Conservation (phyloP, 2,888 invertebrate genomes). For the Graphium colonna region DNA sequence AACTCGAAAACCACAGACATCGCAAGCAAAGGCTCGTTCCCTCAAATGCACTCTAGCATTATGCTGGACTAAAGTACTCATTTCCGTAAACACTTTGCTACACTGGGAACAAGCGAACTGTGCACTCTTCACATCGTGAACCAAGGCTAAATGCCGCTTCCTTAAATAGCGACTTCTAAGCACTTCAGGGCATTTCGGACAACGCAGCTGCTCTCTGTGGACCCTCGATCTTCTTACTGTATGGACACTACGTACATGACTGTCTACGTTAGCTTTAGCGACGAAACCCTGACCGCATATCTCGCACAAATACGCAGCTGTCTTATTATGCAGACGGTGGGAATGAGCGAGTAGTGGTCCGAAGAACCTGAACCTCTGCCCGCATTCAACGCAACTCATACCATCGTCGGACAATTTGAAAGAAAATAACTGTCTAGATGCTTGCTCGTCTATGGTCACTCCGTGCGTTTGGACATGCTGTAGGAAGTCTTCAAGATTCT, state of each 20-base stretch:
- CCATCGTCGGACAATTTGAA: conserved; percentile 44
- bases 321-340: conserved; percentile 40
- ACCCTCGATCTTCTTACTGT: conserved; percentile 32
- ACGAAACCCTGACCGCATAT: conserved; percentile 58
- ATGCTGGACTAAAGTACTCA: conserved; percentile 49
- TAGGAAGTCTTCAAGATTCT: conserved; percentile 38
- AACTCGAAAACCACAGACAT: conserved; percentile 59
- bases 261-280: conserved; percentile 44
- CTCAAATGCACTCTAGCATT: conserved; percentile 57
- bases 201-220: conserved; percentile 36
- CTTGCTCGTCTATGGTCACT: conserved; percentile 29
- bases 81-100: conserved; percentile 44
- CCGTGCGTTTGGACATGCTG: conserved; percentile 39
- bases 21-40: conserved; percentile 51
- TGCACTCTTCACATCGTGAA: conserved; percentile 52
- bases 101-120: conserved; percentile 60
- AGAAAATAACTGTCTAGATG: conserved; percentile 33
- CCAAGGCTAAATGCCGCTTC: conserved; percentile 54
- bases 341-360: conserved; percentile 44
- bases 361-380: conserved; percentile 46
- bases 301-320: conserved; percentile 43
- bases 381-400: conserved; percentile 48
- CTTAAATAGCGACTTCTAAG: conserved; percentile 50
- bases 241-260: conserved; percentile 51
- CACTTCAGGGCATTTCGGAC: conserved; percentile 54